These are phyloP conservation scores for Zaprionus davidi DNA, from an alignment of 1,140 invertebrate species.

Conservation along the genomic window DNA sequence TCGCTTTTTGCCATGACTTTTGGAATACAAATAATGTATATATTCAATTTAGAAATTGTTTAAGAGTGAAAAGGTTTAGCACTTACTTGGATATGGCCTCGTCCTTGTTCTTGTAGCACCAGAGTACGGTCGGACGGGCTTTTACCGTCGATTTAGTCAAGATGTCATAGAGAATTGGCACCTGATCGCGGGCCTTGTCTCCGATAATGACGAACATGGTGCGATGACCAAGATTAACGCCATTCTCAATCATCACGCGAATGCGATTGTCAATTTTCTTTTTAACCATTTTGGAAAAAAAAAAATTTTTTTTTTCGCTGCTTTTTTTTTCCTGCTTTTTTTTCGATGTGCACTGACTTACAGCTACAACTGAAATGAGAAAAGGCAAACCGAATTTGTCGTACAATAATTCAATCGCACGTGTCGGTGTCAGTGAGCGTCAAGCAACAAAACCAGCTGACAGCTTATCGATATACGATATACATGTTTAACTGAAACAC, in stretches of 20 bases:
- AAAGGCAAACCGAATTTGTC: not conserved
- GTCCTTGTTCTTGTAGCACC: constrained; percentile 99
- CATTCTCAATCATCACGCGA: constrained; percentile 98
- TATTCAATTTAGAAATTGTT: not conserved
- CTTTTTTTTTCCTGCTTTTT: no score
- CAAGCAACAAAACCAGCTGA: not conserved
- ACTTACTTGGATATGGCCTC: constrained; percentile 91
- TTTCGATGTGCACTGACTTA: not conserved
- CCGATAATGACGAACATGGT: constrained; percentile 98
- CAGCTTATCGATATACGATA: not conserved
- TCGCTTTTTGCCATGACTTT: constrained; percentile 95
- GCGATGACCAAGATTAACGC: constrained; percentile 93
- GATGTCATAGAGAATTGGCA: constrained; percentile 98
- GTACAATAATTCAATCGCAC: constrained; percentile 50
- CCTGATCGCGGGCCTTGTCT: constrained; percentile 98
- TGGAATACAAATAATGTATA: no score
- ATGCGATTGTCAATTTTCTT: constrained; percentile 99
- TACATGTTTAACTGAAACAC: not conserved
- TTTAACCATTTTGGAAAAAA: constrained; percentile 87
- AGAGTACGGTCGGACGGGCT: constrained; percentile 95
- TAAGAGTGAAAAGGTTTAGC: not conserved
- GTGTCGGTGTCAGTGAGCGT: constrained; percentile 29
- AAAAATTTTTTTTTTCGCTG: not conserved
- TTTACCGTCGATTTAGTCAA: constrained; percentile 96
- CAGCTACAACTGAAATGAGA: not conserved